Evolutionary conservation across 1,140 invertebrate species (phyloP), one percentile per base, ranked within the genome.

Genomic region (Manduca sexta): DNA sequence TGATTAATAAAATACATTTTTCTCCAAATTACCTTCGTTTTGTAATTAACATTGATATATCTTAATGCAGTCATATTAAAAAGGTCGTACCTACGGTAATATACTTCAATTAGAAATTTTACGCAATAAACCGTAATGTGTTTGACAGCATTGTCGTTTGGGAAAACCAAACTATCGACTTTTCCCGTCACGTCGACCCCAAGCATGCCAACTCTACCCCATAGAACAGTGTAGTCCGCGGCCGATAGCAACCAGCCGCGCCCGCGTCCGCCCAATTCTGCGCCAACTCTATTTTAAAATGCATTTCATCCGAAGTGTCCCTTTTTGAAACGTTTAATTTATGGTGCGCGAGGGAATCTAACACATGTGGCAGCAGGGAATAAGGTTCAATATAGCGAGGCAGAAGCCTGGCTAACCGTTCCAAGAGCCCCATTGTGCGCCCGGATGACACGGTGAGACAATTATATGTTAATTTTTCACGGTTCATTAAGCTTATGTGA

Each of bases 371-470:
- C 74, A 56, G 35, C 64, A 50, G 49, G 73, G 71, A 33, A 74
- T 71, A 69, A 68, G 71, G 64, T 80, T 78, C 62, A 59, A 76
- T 66, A 71, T 59, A 46, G 77, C 77, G 62, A 78, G 77, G 77
- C 74, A 78, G 52, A 74, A 76, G 73, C 77, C 77, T 43, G 77
- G 74, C 45, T 81, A 81, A 71, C 58, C 16, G 65, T 47, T 60
- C 49, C 56, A 41, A 48, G 35, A 62, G 48, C 51, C 58, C 65
- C 21, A 66, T 73, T 68, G 70, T 70, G 62, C 63, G 65, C 48
- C 63, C 68, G 56, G 74, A 81, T 81, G 77, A 74, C 56, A 73
- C 52, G 76, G 76, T 80, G 47, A 76, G 76, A 74, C 34, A 18
- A 15, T 40, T 48, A 35, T 26, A 8, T 26, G 21, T 26, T 26